These are phyloP conservation scores for Epizoanthus stellaris DNA, from an alignment of 92 coral and sea anemone genomes.

Conservation along the genomic window DNA sequence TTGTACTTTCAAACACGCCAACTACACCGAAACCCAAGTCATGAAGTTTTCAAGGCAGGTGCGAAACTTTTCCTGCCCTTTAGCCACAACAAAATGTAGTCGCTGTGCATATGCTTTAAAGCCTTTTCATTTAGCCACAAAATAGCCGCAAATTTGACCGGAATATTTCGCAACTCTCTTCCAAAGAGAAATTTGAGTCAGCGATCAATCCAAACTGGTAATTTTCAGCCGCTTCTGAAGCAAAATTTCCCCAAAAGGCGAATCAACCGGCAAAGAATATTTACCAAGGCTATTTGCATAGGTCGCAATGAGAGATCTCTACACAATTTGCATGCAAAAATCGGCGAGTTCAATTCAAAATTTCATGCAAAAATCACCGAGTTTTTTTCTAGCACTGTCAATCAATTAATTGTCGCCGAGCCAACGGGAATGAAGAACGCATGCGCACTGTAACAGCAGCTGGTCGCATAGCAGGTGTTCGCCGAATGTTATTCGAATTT, in stretches of 20 bases:
- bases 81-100: background rate
- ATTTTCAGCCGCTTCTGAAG: slow-evolving; percentile 31
- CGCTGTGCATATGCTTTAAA: slow-evolving; percentile 25
- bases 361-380: slow-evolving; percentile 75
- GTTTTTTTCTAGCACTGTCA: slow-evolving; percentile 69
- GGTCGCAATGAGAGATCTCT: slow-evolving; percentile 46
- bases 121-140: background rate
- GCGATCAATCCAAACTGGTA: background rate
- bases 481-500: slow-evolving; percentile 40
- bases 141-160: background rate
- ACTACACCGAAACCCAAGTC: slow-evolving; percentile 5
- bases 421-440: slow-evolving; percentile 42
- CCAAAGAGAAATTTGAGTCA: slow-evolving; percentile 3
- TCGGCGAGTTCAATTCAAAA: slow-evolving; percentile 70
- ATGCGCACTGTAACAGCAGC: slow-evolving; percentile 71
- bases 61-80: slow-evolving; percentile 14
- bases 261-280: slow-evolving; percentile 50
- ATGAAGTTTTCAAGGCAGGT: slow-evolving; percentile 26
- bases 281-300: slow-evolving; percentile 71
- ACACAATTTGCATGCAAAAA: slow-evolving; percentile 85
- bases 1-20: slow-evolving; percentile 14
- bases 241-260: slow-evolving; percentile 49
- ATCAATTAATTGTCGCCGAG: slow-evolving; percentile 69
- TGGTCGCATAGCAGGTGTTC: slow-evolving; percentile 80
- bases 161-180: slow-evolving; percentile 3